Evolutionary conservation across 2,888 invertebrate species (phyloP), one percentile per base, ranked within the genome.

Genomic region (Eledona agricola): DNA sequence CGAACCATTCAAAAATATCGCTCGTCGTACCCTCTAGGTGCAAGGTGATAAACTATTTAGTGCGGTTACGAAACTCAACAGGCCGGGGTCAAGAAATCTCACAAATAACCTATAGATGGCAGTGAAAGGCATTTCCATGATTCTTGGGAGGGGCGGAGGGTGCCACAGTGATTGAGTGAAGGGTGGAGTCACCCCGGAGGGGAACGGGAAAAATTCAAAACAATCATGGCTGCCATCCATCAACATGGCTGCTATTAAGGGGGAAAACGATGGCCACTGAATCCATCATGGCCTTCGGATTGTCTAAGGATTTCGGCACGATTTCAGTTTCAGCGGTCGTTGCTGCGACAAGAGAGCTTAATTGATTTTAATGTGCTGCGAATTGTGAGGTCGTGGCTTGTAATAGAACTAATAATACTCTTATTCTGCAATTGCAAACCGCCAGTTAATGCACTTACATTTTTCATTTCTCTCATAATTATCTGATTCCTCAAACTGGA

Each of bases 201-300:
- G 71, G 71, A 68, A 68, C 60, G 61, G 67, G 63, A 70, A 70
- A 73, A 75, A 74, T 72, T 79, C 74, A 67, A 74, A 76, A 76
- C 80, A 79, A 80, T 80, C 79, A 81, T 81, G 80, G 81, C 81
- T 78, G 79, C 80, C 77, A 80, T 80, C 78, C 75, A 80, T 79
- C 80, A 80, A 79, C 78, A 81, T 81, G 81, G 81, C 80, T 76
- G 58, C 63, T 63, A 59, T 59, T 58, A 50, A 54, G 59, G 60
- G 52, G 60, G 58, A 55, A 40, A 55, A 60, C 61, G 60, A 62
- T 65, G 63, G 65, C 63, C 51, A 47, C 59, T 54, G 57, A 62
- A 63, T 59, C 55, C 37, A 11, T 43, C 20, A 43, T 19, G 17
- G 13, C 9, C 32, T 32, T 2, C n/a, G 4, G 42, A 42, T 42